These are phyloP conservation scores for Chunga burmeisteri DNA, from an alignment of 2,113 vertebrate genomes.

Conservation along the genomic window DNA sequence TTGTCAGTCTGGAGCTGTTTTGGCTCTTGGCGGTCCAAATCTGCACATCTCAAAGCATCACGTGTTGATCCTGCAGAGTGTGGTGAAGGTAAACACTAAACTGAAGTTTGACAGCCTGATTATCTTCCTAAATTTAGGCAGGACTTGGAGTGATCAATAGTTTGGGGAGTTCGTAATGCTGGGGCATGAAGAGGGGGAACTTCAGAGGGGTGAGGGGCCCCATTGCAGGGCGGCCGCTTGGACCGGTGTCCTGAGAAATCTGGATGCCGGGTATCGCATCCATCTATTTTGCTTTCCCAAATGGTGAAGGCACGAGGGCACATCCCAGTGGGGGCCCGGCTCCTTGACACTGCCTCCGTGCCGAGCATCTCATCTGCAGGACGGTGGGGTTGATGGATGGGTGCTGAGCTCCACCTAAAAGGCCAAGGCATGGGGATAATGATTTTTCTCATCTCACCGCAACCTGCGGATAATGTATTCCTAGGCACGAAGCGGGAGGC, in stretches of 20 bases:
- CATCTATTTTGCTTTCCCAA: fast-evolving
- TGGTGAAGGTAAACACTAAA: not conserved
- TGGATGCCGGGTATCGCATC: fast-evolving
- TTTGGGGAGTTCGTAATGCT: too few species aligned
- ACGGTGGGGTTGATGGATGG: not conserved
- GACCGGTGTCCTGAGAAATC: fast-evolving
- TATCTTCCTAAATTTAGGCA: not conserved
- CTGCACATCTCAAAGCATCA: not conserved
- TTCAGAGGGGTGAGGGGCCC: fast-evolving
- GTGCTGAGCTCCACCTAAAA: not conserved
- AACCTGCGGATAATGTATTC: constrained; percentile 40
- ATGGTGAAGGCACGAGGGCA: fast-evolving
- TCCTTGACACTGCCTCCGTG: not conserved
- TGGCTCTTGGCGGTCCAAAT: not conserved
- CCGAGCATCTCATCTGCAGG: not conserved
- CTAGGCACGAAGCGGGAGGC: not conserved
- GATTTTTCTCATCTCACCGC: not conserved
- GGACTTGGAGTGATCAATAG: not conserved
- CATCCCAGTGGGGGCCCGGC: fast-evolving
- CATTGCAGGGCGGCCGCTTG: not conserved
- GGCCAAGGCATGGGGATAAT: not conserved
- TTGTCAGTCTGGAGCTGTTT: not conserved
- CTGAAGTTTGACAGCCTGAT: not conserved
- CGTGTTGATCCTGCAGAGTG: not conserved
- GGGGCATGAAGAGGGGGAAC: not conserved